These are phyloP conservation scores for Eubasilissa splendida DNA, from an alignment of 2,888 invertebrate genomes.

Conservation along the genomic window DNA sequence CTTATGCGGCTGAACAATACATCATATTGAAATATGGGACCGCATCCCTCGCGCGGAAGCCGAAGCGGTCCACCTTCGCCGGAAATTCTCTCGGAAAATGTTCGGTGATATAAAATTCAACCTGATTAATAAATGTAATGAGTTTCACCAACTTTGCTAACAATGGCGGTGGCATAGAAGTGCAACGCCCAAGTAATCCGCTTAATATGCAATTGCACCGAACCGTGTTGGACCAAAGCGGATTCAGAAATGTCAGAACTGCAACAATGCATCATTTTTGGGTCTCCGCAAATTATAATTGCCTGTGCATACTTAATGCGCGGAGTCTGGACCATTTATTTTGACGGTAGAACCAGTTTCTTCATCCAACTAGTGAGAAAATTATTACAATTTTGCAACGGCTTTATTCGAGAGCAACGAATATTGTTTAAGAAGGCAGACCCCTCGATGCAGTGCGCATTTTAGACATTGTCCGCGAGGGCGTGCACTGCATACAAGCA, in stretches of 20 bases:
- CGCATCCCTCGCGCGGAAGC: constrained; percentile 1
- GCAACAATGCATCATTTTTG: constrained; percentile 43
- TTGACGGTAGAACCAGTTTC: too few species aligned
- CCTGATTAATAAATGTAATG: constrained; percentile 45
- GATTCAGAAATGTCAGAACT: constrained; percentile 30
- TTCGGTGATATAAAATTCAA: constrained; percentile 37
- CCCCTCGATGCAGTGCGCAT: too few species aligned
- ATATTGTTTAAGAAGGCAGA: too few species aligned
- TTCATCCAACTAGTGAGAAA: too few species aligned
- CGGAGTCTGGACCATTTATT: background rate
- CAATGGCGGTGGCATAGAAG: constrained; percentile 12
- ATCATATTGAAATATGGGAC: constrained; percentile 10
- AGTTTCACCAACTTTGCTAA: constrained; percentile 43
- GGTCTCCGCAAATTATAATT: constrained; percentile 21
- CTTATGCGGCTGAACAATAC: constrained; percentile 4
- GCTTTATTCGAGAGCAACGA: too few species aligned
- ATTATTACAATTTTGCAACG: too few species aligned
- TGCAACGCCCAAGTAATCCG: constrained; percentile 49
- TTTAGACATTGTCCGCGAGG: too few species aligned
- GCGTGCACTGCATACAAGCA: too few species aligned
- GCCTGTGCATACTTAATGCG: constrained; percentile 20
- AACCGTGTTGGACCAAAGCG: constrained; percentile 20
- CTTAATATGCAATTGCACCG: constrained; percentile 49
- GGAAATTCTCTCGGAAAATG: background rate
- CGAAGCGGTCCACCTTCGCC: background rate